These are phyloP conservation scores for Trachymyrmex cornetzi DNA, from an alignment of 1,140 invertebrate species.

Conservation along the genomic window DNA sequence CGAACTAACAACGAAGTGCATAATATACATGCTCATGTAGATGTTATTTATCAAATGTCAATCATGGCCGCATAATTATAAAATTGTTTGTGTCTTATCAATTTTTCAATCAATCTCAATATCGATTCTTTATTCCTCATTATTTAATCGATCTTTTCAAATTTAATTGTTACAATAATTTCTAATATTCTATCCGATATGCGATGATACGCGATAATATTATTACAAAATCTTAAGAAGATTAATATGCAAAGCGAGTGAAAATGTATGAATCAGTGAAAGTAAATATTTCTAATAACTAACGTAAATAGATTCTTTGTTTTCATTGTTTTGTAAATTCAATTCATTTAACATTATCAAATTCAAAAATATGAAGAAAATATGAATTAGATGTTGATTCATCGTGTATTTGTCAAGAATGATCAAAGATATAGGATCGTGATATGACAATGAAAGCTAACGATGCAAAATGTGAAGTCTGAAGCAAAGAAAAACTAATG, in stretches of 20 bases:
- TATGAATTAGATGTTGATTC: neutral
- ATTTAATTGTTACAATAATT: neutral
- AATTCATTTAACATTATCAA: neutral
- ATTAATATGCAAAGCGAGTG: neutral
- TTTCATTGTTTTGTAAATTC: neutral
- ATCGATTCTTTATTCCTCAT: neutral
- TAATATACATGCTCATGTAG: neutral
- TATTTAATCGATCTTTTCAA: conserved; percentile 3
- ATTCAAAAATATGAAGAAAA: neutral
- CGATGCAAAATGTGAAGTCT: neutral
- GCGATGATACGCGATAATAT: neutral
- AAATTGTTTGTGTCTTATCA: neutral
- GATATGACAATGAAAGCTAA: neutral
- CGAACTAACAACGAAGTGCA: neutral
- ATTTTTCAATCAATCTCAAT: neutral
- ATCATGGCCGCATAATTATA: neutral
- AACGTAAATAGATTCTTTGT: neutral
- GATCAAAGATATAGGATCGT: neutral
- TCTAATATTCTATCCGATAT: neutral
- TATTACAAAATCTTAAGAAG: neutral
- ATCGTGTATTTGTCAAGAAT: neutral
- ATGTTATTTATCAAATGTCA: neutral
- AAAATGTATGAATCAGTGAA: conserved; percentile 14
- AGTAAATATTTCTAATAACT: neutral
- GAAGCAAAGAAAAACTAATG: neutral